phyloP scores from a whole-genome alignment of 2,888 invertebrate species.

The Leptogaster cylindrica region DNA sequence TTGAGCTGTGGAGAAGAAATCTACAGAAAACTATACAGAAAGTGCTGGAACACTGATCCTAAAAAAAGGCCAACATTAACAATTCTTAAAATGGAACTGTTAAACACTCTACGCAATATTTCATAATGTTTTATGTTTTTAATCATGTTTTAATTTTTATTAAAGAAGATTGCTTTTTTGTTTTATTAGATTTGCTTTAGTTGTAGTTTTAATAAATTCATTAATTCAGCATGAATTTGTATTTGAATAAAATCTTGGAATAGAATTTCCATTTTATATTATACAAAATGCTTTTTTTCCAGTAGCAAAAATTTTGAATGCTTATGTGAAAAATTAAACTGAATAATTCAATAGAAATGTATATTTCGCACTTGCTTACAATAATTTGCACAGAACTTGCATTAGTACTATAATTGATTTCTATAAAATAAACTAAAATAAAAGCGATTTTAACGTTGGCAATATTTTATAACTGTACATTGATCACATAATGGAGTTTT shows the following conservation, averaged over 20 bases:
- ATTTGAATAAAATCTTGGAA: too few relatives aligned
- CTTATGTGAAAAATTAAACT: background rate
- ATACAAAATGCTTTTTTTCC: too few relatives aligned
- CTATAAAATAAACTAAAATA: slow-evolving; percentile 13
- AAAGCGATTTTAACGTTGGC: slow-evolving; percentile 20
- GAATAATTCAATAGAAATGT: slow-evolving; percentile 24
- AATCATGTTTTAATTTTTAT: background rate
- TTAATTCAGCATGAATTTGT: too few relatives aligned
- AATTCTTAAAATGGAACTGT: background rate
- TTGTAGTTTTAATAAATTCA: background rate
- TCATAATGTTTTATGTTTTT: slow-evolving; percentile 1
- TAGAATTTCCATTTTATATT: background rate
- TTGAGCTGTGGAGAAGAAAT: slow-evolving; percentile 15
- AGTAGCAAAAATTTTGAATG: background rate
- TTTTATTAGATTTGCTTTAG: background rate
- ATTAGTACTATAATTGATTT: slow-evolving; percentile 9
- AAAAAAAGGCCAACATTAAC: background rate
- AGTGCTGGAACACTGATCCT: slow-evolving; percentile 8
- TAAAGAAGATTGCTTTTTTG: background rate
- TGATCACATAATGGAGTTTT: slow-evolving; percentile 20
- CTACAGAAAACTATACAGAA: slow-evolving; percentile 1
- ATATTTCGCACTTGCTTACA: slow-evolving; percentile 23
- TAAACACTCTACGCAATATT: slow-evolving; percentile 1
- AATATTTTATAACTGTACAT: slow-evolving; percentile 16
- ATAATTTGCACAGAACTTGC: slow-evolving; percentile 12